Evolutionary conservation across 2,888 invertebrate species (phyloP), one percentile per base, ranked within the genome.

Genomic region (Thecocarcelia acutangulata): DNA sequence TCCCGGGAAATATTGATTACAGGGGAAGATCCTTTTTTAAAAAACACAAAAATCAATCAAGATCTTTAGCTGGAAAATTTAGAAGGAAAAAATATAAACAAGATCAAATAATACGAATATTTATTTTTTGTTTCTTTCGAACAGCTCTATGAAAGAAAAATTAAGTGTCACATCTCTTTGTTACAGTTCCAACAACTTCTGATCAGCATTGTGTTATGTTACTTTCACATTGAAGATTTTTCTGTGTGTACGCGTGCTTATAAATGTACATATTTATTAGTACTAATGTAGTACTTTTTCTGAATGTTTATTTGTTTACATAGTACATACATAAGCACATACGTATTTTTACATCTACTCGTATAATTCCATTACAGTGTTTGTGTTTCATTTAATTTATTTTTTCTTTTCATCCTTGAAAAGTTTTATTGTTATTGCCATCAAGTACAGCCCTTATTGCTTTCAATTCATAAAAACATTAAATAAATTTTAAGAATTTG

Each of bases 401-500:
- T 59, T 37, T 44, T 37, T 1, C 28, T 17, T 69, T 48, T 24
- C 54, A 40, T 54, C 24, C 54, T 69, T 77, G 37, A 59, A 66
- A 68, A 56, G 12, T 59, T 70, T 79, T 73, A 79, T 79, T 73
- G 78, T 68, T 68, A 79, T 79, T 78, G 59, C 64, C 44, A 56
- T 28, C 61, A 63, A 69, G 48, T 48, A 61, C 54, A 69, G 52
- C 50, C 42, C 68, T 68, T 68, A 59, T 59, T 76, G 50, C 52
- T 44, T 76, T 21, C 68, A 61, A 68, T 68, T 68, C 68, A 56
- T 56, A 66, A 48, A 46, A 58, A 54, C 56, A 48, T 40, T 64
- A 56, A 64, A 64, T 56, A 63, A 64, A 74, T 68, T 75, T 68
- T 33, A 59, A 59, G 17, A 76, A 68, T 69, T 76, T 68, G 19